phyloP scores from a whole-genome alignment of 1,140 invertebrate genomes.

The Zaprionus capensis region DNA sequence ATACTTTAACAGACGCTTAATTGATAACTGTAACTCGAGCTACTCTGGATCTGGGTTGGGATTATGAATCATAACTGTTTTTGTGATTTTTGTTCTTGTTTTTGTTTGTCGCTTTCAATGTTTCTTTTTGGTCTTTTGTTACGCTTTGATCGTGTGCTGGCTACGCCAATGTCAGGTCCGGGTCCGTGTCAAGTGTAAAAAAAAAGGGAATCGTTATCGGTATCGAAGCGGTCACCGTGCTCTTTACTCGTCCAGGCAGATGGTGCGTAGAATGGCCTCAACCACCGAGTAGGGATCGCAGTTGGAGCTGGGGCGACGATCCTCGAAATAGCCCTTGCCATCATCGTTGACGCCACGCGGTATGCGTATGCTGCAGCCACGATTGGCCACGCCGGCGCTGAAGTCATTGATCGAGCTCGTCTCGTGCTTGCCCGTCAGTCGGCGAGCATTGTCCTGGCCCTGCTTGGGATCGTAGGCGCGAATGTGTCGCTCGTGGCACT shows the following conservation, averaged over 20 bases:
- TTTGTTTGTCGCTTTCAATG: constrained; percentile 5
- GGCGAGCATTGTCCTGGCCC: constrained; percentile 90
- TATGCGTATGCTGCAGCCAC: constrained; percentile 90
- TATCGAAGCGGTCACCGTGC: neutral
- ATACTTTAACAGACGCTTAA: constrained; percentile 36
- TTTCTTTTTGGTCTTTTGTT: constrained; percentile 9
- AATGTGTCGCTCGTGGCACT: constrained; percentile 92
- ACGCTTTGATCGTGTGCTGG: constrained; percentile 11
- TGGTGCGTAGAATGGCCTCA: constrained; percentile 88
- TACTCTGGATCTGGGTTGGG: constrained; percentile 9
- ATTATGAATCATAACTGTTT: neutral
- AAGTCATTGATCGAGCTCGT: constrained; percentile 92
- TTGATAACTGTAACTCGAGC: constrained; percentile 15
- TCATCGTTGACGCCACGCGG: constrained; percentile 91
- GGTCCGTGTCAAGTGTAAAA: constrained; percentile 15
- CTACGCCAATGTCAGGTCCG: constrained; percentile 36
- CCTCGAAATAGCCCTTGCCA: constrained; percentile 94
- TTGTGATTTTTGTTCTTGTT: constrained; percentile 10
- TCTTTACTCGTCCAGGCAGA: constrained; percentile 87
- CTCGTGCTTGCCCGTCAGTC: constrained; percentile 91
- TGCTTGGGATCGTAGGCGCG: constrained; percentile 92
- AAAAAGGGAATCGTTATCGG: neutral
- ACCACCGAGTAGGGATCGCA: constrained; percentile 92
- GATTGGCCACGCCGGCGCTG: constrained; percentile 90
- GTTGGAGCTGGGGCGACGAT: constrained; percentile 94